Evolutionary conservation across 1,140 invertebrate species (phyloP).

Genomic region (Drosophila nigrodunni): DNA sequence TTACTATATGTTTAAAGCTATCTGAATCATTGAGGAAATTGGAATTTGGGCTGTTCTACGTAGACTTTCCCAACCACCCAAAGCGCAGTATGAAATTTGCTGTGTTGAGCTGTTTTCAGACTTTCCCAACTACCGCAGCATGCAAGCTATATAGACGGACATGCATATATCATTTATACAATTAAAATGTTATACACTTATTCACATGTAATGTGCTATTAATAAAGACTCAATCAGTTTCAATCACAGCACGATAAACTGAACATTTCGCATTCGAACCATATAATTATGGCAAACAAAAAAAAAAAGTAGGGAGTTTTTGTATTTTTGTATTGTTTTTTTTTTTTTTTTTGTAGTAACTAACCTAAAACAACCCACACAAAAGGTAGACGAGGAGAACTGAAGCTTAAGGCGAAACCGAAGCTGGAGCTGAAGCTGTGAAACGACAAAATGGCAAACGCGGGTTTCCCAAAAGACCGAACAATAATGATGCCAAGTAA

Average conservation of each 20-base stretch:
- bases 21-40: neutral
- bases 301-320: slow-evolving; percentile 50
- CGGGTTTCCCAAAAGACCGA: slow-evolving; percentile 64
- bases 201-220: slow-evolving; percentile 38
- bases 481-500: slow-evolving; percentile 46
- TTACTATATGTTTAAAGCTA: neutral
- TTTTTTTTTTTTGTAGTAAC: slow-evolving; percentile 8
- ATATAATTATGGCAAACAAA: slow-evolving; percentile 53
- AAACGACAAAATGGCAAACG: slow-evolving; percentile 52
- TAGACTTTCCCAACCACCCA: neutral
- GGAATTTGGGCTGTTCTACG: neutral
- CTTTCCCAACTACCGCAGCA: slow-evolving; percentile 12
- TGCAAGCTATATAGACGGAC: slow-evolving; percentile 1
- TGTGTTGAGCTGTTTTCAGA: neutral
- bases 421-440: slow-evolving; percentile 27
- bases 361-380: slow-evolving; percentile 34
- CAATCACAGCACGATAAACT: slow-evolving; percentile 40
- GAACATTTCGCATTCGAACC: slow-evolving; percentile 35
- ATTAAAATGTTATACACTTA: slow-evolving; percentile 24
- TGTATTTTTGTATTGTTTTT: neutral
- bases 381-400: slow-evolving; percentile 7
- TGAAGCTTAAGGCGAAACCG: slow-evolving; percentile 6
- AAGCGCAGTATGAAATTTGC: neutral
- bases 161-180: slow-evolving; percentile 12
- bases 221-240: slow-evolving; percentile 44